Conservation (phyloP, 2,113 vertebrate species). For the Cheirogaleus medius region DNA sequence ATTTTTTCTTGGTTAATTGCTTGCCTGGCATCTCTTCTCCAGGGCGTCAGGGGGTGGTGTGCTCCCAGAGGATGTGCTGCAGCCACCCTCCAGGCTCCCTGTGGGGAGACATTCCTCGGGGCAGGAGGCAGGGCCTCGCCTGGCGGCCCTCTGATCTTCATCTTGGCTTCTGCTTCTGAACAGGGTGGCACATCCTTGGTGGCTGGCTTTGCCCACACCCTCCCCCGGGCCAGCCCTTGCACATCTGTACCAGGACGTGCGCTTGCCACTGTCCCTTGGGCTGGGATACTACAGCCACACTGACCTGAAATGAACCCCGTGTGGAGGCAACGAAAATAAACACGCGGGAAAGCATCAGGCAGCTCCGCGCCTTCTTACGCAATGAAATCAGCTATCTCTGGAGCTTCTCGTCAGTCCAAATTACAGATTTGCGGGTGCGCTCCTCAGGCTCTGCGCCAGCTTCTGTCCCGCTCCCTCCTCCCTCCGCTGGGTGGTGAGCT, state of each 20-base stretch:
- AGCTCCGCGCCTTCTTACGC: conserved; percentile 74
- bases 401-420: conserved; percentile 77
- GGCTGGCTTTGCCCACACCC: background rate
- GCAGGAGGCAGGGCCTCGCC: background rate
- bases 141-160: background rate
- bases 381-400: conserved; percentile 75
- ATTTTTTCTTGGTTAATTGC: conserved; percentile 54
- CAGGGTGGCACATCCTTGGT: background rate
- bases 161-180: background rate
- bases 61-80: background rate
- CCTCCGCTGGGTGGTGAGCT: conserved; percentile 67
- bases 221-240: conserved; percentile 61
- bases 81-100: background rate
- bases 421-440: conserved; percentile 76
- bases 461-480: conserved; percentile 70
- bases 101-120: background rate
- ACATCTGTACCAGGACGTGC: conserved; percentile 69
- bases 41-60: background rate
- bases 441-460: conserved; percentile 71
- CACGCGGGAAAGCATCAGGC: conserved; percentile 67
- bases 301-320: conserved; percentile 77
- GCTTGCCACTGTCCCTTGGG: conserved; percentile 72
- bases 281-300: conserved; percentile 54
- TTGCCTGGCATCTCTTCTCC: background rate
- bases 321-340: conserved; percentile 74